phyloP scores from a whole-genome alignment of 2,888 invertebrate genomes.

The Andrena trimmerana region DNA sequence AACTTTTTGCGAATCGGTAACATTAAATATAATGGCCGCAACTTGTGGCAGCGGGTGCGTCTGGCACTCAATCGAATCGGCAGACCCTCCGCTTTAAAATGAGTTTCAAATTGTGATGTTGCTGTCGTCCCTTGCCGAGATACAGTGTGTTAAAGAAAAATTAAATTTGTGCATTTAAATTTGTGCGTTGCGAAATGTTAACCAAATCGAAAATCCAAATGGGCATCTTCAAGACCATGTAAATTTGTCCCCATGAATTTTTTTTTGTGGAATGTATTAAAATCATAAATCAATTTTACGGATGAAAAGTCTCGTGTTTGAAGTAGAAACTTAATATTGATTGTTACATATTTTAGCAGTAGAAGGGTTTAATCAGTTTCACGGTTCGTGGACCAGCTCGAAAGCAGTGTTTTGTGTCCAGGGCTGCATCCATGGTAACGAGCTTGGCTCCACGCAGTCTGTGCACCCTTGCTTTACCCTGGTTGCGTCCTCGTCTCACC shows the following conservation, averaged over 20 bases:
- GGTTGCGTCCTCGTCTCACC: slow-evolving; percentile 52
- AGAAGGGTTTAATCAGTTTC: slow-evolving; percentile 36
- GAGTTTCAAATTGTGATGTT: too few species aligned
- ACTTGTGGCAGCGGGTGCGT: too few species aligned
- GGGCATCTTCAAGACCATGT: not conserved
- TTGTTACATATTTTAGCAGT: not conserved
- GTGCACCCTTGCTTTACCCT: slow-evolving; percentile 49
- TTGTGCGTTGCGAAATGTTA: too few species aligned
- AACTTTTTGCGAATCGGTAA: too few species aligned
- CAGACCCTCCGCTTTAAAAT: too few species aligned
- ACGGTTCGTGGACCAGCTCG: slow-evolving; percentile 38
- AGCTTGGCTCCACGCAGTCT: slow-evolving; percentile 58
- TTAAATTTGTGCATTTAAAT: too few species aligned
- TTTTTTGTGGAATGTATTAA: not conserved
- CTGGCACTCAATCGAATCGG: too few species aligned
- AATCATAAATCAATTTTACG: not conserved
- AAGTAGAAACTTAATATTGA: not conserved
- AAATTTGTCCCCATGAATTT: not conserved
- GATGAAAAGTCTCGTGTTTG: not conserved
- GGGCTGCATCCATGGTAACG: slow-evolving; percentile 63
- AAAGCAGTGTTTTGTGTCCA: slow-evolving; percentile 46
- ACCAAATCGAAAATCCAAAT: too few species aligned
- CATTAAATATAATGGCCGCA: too few species aligned
- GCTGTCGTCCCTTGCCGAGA: too few species aligned
- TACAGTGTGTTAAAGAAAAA: too few species aligned